Evolutionary conservation across 1,140 invertebrate species (phyloP), one percentile per base, ranked within the genome.

Genomic region (Microplitis demolitor): DNA sequence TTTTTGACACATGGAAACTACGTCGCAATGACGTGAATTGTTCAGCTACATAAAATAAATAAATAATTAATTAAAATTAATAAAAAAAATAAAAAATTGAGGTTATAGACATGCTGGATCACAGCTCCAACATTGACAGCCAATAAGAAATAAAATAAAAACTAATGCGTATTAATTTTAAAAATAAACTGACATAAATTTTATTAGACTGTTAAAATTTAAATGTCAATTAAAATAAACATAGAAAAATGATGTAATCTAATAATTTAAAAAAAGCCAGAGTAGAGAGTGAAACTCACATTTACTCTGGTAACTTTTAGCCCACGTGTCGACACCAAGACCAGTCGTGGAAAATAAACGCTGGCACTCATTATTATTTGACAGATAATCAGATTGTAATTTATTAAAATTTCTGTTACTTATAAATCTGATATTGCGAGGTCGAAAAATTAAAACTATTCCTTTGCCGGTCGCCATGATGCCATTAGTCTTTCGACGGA

Each of bases 1-100:
- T 82, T 69, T 78, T 84, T 1, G 89, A 86, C 13, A 87, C 84
- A 76, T 91, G 90, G 78, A 91, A 86, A 13, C 64, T 14, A 0
- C 69, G 81, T 79, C 88, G 83, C 63, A 85, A 80, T 45, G 80
- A 76, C 4, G 71, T 34, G 63, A 80, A 76, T 74, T 56, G 78
- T 9, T 71, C 60, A 3, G 60, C 63, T 78, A 71, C 84, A 84
- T 66, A 5, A 78, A 80, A 62, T 37, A 58, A 61, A 58, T 37
- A 54, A 53, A 16, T 37, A 4, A 62, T 11, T 60, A 45, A 24
- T 50, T 33, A 4, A 60, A 61, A 56, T 62, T 56, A 63, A 50
- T 62, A 62, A 39, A 64, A 35, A 50, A 45, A 34, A 39, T 63
- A 58, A 70, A 61, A 31, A 11, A 14, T 2, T 24, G 24, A 24